Evolutionary conservation across 2,797 vertebrate species (phyloP).

Genomic region (Nyctibius grandis): DNA sequence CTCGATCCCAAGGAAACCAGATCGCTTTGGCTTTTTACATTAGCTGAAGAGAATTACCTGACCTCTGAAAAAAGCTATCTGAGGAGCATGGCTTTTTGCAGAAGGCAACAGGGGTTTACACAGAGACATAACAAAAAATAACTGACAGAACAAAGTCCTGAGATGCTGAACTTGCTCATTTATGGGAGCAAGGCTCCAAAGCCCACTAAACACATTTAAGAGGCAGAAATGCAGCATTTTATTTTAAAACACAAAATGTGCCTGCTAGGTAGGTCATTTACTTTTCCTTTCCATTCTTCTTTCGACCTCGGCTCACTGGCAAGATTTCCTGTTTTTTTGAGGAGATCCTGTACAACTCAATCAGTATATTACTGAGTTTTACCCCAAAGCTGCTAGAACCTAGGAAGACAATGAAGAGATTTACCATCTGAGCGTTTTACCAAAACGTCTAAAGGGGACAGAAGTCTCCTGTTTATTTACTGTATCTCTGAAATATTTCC

Average conservation of each 20-base stretch:
- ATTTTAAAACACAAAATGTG: background rate
- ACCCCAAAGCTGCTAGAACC: background rate
- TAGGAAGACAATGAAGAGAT: background rate
- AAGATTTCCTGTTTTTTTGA: background rate
- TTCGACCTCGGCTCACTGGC: background rate
- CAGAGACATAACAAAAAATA: background rate
- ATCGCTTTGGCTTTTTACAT: background rate
- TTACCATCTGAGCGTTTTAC: background rate
- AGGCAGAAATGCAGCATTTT: background rate
- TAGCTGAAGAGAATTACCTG: background rate
- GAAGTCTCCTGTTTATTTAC: background rate
- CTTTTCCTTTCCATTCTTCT: background rate
- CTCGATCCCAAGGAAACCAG: background rate
- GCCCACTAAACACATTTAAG: background rate
- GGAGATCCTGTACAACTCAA: background rate
- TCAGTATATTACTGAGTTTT: background rate
- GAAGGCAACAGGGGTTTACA: background rate
- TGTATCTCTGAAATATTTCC: background rate
- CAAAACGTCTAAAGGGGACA: background rate
- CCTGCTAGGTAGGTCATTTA: background rate
- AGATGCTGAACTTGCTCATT: background rate
- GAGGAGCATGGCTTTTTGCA: background rate
- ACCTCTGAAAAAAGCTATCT: background rate
- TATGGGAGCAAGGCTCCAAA: background rate
- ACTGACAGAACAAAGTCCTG: background rate